Percentiles rank a stretch among this genome's conserved stretches.
phyloP scores from a whole-genome alignment of 2,113 vertebrate species.

The Telmatochromis brichardi region DNA sequence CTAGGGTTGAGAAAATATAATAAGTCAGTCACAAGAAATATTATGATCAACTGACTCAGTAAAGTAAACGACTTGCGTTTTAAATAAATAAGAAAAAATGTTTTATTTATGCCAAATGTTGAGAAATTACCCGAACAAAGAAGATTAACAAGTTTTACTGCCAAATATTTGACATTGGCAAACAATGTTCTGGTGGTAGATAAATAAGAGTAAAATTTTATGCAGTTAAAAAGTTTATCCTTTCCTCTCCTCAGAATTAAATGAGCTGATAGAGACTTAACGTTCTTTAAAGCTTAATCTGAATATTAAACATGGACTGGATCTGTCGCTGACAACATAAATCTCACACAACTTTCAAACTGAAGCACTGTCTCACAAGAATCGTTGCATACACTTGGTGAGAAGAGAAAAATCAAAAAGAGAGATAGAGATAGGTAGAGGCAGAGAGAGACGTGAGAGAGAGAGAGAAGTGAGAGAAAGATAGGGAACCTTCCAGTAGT shows the following conservation, averaged over 20 bases:
- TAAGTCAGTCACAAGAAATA: not conserved
- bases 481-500: slow-evolving; percentile 94
- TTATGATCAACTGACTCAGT: not conserved
- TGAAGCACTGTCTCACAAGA: slow-evolving; percentile 40
- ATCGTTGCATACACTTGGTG: slow-evolving; percentile 54
- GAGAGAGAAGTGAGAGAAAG: slow-evolving; percentile 70
- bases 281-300: not conserved
- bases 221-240: not conserved
- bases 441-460: slow-evolving; percentile 12
- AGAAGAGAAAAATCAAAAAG: slow-evolving; percentile 36
- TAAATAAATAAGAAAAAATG: not conserved
- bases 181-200: not conserved
- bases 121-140: not conserved
- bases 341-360: slow-evolving; percentile 39
- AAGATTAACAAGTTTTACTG: not conserved
- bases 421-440: not conserved
- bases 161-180: not conserved
- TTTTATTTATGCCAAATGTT: not conserved
- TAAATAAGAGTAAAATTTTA: not conserved
- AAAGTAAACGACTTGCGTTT: not conserved
- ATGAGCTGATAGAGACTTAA: not conserved
- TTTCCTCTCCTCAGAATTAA: not conserved
- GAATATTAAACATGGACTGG: not conserved
- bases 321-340: not conserved
- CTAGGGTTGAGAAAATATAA: not conserved